Evolutionary conservation across 2,113 vertebrate species (phyloP), one percentile per base, ranked within the genome.

Genomic region (Pelmatolapia mariae): DNA sequence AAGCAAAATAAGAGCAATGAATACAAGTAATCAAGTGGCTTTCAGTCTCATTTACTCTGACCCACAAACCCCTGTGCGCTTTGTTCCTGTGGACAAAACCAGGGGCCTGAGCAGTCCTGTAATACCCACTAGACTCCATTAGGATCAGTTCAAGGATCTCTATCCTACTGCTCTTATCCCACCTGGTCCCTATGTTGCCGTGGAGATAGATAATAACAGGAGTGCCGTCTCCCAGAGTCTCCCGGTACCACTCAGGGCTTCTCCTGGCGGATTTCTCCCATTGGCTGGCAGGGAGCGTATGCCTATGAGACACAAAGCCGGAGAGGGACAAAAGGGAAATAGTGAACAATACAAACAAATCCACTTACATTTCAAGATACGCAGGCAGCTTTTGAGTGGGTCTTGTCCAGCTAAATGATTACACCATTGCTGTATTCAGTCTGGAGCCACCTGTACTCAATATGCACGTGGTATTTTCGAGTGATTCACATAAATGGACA

Each of bases 121-220:
- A 88, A 92, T 92, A 59, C 91, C 91, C 91, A 85, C 87, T 89
- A 86, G 87, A 91, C 81, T 87, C 83, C 47, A 84, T 93, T 93
- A 92, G 86, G 81, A 87, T 71, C 88, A 86, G 40, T 79, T 91
- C 57, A 92, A 90, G 86, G 88, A 90, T 53, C 84, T 76, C 88
- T 83, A 82, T 83, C 7, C 53, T 40, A 16, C 88, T 24, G 11
- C 89, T 80, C 80, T 89, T 22, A 47, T 81, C 94, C 95, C 93
- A 94, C 98, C 98, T 98, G 95, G 96, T 96, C 9, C 97, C 96
- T 40, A 91, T 86, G 19, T 97, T 98, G 91, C 98, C 97, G 0
- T 98, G 98, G 94, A 98, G 97, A 95, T 97, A 98, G 90, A 98
- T 93, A 73, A 98, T 96, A 88, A 98, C 93, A 2, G 98, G 97